phyloP scores from a whole-genome alignment of 2,113 vertebrate genomes.

The Orthonyx spaldingii region DNA sequence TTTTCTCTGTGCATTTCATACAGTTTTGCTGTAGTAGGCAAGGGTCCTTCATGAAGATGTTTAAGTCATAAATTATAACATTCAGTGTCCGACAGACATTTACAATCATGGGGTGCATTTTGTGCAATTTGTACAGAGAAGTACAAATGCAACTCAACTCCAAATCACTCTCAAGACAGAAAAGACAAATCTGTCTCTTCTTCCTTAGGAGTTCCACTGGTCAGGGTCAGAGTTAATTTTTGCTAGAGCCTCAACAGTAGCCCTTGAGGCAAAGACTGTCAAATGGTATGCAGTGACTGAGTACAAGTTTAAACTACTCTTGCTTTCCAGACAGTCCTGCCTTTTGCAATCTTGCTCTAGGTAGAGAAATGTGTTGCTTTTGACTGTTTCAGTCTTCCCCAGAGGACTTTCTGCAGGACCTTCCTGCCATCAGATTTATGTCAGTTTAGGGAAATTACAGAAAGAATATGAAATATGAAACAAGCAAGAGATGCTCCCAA shows the following conservation, averaged over 20 bases:
- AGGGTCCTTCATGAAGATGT: not conserved
- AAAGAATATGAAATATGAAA: not conserved
- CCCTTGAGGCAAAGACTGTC: conserved; percentile 17
- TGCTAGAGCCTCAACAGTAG: not conserved
- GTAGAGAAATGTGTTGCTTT: not conserved
- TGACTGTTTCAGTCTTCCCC: not conserved
- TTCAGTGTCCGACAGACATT: not conserved
- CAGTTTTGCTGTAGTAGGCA: not conserved
- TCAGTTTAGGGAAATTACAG: not conserved
- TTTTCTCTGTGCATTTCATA: not conserved
- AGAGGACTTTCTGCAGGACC: conserved; percentile 7
- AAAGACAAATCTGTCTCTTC: not conserved
- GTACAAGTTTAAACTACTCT: not conserved
- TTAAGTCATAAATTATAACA: not conserved
- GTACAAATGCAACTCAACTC: not conserved
- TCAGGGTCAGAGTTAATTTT: conserved; percentile 28
- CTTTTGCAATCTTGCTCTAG: conserved; percentile 9
- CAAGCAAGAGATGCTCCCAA: not conserved
- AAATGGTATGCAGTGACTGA: not conserved
- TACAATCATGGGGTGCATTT: not conserved
- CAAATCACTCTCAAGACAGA: not conserved
- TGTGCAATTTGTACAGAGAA: not conserved
- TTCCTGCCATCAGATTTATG: conserved; percentile 3
- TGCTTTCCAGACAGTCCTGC: not conserved
- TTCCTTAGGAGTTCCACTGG: not conserved